Conservation (phyloP, 2,797 vertebrate species). For the Knipowitschia caucasica region DNA sequence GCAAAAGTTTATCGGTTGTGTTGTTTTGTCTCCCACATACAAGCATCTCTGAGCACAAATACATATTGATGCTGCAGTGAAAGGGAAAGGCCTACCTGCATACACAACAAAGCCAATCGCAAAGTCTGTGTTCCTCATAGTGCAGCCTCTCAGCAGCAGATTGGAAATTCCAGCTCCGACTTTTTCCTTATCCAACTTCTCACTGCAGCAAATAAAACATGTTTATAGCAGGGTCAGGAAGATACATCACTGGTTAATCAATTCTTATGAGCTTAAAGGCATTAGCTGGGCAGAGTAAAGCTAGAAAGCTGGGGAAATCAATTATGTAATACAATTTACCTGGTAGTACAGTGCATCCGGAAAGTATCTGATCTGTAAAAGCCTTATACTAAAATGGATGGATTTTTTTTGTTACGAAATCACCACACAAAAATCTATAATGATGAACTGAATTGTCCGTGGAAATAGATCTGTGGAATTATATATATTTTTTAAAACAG, state of each 20-base stretch:
- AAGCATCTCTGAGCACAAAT: neutral
- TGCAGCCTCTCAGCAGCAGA: slow-evolving; percentile 91
- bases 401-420: too few species aligned
- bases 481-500: too few species aligned
- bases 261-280: slow-evolving; percentile 39
- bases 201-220: slow-evolving; percentile 75
- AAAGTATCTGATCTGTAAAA: too few species aligned
- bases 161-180: slow-evolving; percentile 86
- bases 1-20: neutral
- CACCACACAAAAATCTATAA: too few species aligned
- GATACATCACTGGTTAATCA: slow-evolving; percentile 59
- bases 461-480: too few species aligned
- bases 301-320: slow-evolving; percentile 52
- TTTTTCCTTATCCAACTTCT: slow-evolving; percentile 78
- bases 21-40: neutral
- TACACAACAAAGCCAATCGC: slow-evolving; percentile 90
- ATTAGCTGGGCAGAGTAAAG: slow-evolving; percentile 39
- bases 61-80: neutral
- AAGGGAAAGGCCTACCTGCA: slow-evolving; percentile 76
- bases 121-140: slow-evolving; percentile 86
- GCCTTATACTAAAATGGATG: too few species aligned
- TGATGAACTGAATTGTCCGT: too few species aligned
- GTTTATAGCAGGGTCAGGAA: slow-evolving; percentile 49
- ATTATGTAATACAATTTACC: slow-evolving; percentile 55
- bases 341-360: slow-evolving; percentile 44